Base-by-base conservation (phyloP, 1,140 invertebrate species). In the Magallana gigas region DNA sequence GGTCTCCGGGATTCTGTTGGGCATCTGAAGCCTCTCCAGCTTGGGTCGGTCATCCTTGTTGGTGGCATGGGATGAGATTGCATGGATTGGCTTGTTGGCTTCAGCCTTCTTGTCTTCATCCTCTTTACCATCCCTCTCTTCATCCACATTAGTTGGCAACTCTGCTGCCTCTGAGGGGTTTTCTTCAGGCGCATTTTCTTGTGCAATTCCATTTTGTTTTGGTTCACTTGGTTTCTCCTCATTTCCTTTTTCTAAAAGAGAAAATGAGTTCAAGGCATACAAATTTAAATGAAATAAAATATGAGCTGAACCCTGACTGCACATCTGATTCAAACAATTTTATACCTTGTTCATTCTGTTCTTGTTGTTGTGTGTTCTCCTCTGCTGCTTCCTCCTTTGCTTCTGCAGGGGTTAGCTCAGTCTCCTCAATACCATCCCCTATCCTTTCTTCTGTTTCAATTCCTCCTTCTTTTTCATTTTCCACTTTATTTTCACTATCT, bases 1-100 rank as follows among this genome's bases (percentile, higher is more conserved):
- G 36, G 90, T 84, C 14, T 87, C 92, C 36, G 93, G 93, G 57
- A 94, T 94, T 36, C 92, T 93, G 83, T 88, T 92, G 83, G 83
- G 89, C 82, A 94, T 89, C 58, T 93, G 91, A n/a, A 93, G 86
- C 82, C 90, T 90, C 57, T 88, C 89, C 59, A 91, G 92, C 76
- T 91, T 92, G 11, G 87, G 87, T 29, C 59, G 88, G 85, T 90
- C 88, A 8, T 82, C 59, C 58, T 91, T 71, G 64, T 56, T 85
- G 18, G 88, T 82, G 0, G 83, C 86, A 23, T 48, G 36, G 36
- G 36, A 48, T 48, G 86, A 86, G 14, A 90, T 85, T 18, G 89
- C 85, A 23, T 84, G 83, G 12, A 87, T 88, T 3, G 87, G 87
- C 18, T 83, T 82, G 57, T 83, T 87, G 14, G 81, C 58, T 36